Conservation (phyloP, 2,797 vertebrate species). For the Urocyon cinereoargenteus region DNA sequence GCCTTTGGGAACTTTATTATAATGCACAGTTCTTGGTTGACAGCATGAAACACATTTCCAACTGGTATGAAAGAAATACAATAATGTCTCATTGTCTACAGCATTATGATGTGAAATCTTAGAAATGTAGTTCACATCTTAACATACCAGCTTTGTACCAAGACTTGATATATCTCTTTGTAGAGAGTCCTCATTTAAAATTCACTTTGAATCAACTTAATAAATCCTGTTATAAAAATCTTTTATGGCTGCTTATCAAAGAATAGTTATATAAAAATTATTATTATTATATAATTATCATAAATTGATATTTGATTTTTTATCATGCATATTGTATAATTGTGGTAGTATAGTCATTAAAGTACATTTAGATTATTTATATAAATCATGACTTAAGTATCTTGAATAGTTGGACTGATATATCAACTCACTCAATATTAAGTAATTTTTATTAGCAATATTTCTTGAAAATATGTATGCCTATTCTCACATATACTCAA, state of each 20-base stretch:
- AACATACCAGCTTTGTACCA: background rate
- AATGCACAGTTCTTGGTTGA: background rate
- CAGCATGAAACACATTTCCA: background rate
- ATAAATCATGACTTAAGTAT: background rate
- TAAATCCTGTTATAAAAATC: background rate
- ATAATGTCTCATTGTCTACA: background rate
- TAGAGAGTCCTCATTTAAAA: background rate
- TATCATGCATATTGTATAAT: background rate
- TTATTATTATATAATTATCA: background rate
- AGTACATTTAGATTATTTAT: background rate
- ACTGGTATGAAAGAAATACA: background rate
- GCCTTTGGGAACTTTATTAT: background rate
- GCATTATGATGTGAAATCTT: background rate
- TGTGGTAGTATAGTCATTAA: background rate
- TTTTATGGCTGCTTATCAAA: background rate
- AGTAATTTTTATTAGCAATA: background rate
- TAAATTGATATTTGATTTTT: background rate
- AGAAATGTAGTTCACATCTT: background rate
- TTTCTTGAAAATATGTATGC: background rate
- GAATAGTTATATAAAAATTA: background rate
- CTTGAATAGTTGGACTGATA: background rate
- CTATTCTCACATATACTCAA: background rate
- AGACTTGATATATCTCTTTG: background rate
- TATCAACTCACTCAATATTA: background rate
- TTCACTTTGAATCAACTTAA: background rate